Evolutionary conservation across 2,888 invertebrate species (phyloP), one percentile per base, ranked within the genome.

Genomic region (Drosophila demipolita): DNA sequence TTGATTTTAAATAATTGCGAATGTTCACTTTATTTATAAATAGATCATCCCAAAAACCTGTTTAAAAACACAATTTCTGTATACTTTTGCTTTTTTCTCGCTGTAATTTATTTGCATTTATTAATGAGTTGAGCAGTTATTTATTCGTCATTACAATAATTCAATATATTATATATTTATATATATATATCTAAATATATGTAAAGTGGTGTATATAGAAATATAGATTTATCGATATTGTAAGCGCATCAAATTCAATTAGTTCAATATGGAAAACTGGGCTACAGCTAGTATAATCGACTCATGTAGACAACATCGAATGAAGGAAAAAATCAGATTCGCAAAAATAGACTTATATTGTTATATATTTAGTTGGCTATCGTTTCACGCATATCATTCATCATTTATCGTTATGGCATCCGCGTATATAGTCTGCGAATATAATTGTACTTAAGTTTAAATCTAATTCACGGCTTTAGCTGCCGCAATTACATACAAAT

Each of bases 81-180:
- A 29, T 33, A 49, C 20, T 45, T 45, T 59, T 36, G 35, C 35
- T 64, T 48, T 15, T 3, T 49, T 40, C 38, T 35, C 20, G 38
- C 26, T 36, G 12, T 61, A 38, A 36, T 50, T 63, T 57, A 66
- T 32, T 54, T 59, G 58, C 53, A 38, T 45, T 66, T 20, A 38
- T 32, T 57, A 50, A 32, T 36, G 9, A 26, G 50, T 26, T 36
- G 33, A 35, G n/a, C 20, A 77, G 36, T 50, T 55, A 23, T 58
- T 38, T 40, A 52, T 50, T 55, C 53, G 53, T 62, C 55, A 48
- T 59, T 62, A 76, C 75, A 76, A 73, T 73, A 67, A 58, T 59
- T n/a, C 52, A 40, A 49, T 48, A 42, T 63, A 75, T 29, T 7
- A 29, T 40, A 40, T 38, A 36, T 66, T 57, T 62, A 40, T 48